These are phyloP conservation scores for Tetramorium simillimum DNA, from an alignment of 1,140 invertebrate genomes.

Conservation along the genomic window DNA sequence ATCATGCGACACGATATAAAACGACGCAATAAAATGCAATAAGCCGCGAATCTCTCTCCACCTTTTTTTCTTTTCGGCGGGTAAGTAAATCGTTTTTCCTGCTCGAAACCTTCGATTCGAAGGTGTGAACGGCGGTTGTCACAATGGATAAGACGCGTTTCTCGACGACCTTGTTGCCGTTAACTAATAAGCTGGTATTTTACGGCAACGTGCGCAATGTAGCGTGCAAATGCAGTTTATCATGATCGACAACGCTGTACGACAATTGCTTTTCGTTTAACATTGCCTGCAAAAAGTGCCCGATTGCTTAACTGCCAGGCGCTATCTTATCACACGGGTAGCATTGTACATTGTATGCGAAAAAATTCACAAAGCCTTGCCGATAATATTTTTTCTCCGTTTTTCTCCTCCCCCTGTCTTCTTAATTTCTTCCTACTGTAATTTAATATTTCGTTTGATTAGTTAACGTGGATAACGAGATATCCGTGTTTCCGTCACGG, in stretches of 20 bases:
- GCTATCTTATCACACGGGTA: slow-evolving; percentile 59
- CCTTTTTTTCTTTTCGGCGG: neutral
- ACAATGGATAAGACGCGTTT: neutral
- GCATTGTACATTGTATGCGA: too few species aligned
- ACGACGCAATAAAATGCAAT: neutral
- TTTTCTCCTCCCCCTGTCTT: neutral
- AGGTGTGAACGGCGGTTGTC: neutral
- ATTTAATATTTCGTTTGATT: slow-evolving; percentile 23
- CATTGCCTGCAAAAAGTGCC: slow-evolving; percentile 6
- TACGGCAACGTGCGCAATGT: neutral
- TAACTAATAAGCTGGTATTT: slow-evolving; percentile 1
- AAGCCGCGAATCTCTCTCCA: neutral
- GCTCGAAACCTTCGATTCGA: slow-evolving; percentile 16
- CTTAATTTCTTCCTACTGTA: neutral
- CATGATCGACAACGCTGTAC: neutral
- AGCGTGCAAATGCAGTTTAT: slow-evolving; percentile 3
- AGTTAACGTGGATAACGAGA: slow-evolving; percentile 14
- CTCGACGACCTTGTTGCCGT: neutral
- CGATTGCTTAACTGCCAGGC: neutral
- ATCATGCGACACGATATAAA: neutral
- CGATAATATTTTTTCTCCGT: slow-evolving; percentile 19
- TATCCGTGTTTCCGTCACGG: neutral
- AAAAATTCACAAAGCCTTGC: neutral
- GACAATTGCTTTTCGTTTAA: slow-evolving; percentile 11
- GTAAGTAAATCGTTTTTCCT: neutral